Percentiles rank a stretch among this genome's conserved stretches.
Evolutionary conservation across 2,888 invertebrate species (phyloP).

Genomic region (Synanthedon myopaeformis): DNA sequence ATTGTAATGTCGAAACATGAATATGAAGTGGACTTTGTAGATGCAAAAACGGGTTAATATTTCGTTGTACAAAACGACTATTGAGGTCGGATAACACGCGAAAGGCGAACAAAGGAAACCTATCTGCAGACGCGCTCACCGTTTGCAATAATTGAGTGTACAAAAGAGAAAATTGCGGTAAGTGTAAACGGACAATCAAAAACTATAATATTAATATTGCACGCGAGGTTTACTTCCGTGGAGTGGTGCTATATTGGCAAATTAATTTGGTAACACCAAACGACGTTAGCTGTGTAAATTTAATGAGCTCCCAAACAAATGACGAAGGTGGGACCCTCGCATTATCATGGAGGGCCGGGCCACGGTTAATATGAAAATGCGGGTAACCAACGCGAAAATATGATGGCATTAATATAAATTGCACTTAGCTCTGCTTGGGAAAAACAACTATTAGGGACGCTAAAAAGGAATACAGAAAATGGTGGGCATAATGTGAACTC

Average conservation of each 20-base stretch:
- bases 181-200: neutral
- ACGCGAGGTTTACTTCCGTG: neutral
- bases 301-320: constrained; percentile 62
- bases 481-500: constrained; percentile 16
- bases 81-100: neutral
- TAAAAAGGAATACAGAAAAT: constrained; percentile 16
- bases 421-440: constrained; percentile 34
- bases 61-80: constrained; percentile 7
- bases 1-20: constrained; percentile 5
- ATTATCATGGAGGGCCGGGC: constrained; percentile 50
- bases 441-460: constrained; percentile 16
- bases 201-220: neutral
- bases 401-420: constrained; percentile 64
- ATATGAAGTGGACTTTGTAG: constrained; percentile 21
- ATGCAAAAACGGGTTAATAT: constrained; percentile 29
- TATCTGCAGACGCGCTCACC: neutral
- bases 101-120: neutral
- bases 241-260: neutral
- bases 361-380: constrained; percentile 60
- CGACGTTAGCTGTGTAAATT: constrained; percentile 55
- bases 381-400: constrained; percentile 61
- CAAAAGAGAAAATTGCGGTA: neutral
- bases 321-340: constrained; percentile 54
- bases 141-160: neutral
- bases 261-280: constrained; percentile 10